Evolutionary conservation across 2,888 invertebrate species (phyloP), one percentile per base, ranked within the genome.

Genomic region (Spatulosminthurus flaviceps): DNA sequence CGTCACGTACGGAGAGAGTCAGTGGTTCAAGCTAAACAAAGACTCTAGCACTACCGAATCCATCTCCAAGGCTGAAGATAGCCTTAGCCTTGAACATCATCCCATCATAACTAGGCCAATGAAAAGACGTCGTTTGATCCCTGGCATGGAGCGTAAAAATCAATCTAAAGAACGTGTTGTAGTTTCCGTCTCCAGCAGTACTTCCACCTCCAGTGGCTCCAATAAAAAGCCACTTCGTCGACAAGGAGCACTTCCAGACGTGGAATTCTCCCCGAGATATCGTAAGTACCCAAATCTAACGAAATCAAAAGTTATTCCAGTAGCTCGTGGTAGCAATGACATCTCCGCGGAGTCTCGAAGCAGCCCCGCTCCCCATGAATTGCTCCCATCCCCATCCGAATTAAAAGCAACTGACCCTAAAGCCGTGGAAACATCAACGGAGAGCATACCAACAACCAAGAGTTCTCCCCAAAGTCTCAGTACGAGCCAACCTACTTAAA

Each of bases 1-100:
- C 43, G 85, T 84, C 24, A 85, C 85, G 29, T 85, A 84, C 66
- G 85, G 85, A 13, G 85, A 85, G 78, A 83, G 84, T 72, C 84
- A 85, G 72, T 85, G 85, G 85, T 85, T 84, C 71, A 78, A 82
- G 7, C 70, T 85, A 21, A 76, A 67, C 13, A 42, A 76, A 0
- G n/a, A 34, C 21, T 13, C 34, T 42, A 19, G 1, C 1, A 21
- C 28, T 26, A 28, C n/a, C 21, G 21, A 13, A 19, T 41, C 19
- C 34, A 13, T 13, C 7, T 28, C 26, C 1, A 67, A 67, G 16
- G 13, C 16, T 26, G 13, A 7, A 19, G 28, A 67, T 67, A n/a
- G 13, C 64, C 1, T 22, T 16, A 69, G 69, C 21, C 9, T 24
- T 22, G 64, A 64, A 9, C 22, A 26, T 19, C 19, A 61, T 16